Evolutionary conservation across 2,888 invertebrate genomes (phyloP).

Genomic region (Tinea semifulvella): DNA sequence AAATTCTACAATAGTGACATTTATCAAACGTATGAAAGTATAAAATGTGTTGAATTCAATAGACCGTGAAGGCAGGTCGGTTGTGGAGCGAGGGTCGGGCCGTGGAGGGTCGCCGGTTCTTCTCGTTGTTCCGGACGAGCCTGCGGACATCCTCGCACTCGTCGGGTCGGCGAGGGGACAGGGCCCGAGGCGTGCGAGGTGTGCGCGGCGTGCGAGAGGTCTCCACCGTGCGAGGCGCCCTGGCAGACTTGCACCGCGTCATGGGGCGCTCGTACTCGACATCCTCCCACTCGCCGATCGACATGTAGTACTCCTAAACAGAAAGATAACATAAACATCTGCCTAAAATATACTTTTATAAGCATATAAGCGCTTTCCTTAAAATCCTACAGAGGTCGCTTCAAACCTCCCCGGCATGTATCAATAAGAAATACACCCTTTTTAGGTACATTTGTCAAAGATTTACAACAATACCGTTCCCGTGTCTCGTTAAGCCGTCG

Average conservation of each 20-base stretch:
- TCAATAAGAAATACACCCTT: no score
- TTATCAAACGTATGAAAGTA: no score
- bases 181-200: conserved; percentile 25
- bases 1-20: neutral
- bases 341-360: no score
- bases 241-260: conserved; percentile 48
- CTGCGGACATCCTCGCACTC: conserved; percentile 33
- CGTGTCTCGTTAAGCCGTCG: no score
- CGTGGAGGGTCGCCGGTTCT: conserved; percentile 38
- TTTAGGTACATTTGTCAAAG: no score
- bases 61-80: conserved; percentile 54
- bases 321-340: no score
- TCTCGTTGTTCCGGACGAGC: conserved; percentile 39
- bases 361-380: no score
- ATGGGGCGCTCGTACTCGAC: conserved; percentile 33
- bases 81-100: conserved; percentile 36
- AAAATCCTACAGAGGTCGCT: no score
- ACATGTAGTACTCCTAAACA: conserved; percentile 53
- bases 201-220: conserved; percentile 21
- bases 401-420: no score
- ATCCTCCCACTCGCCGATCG: conserved; percentile 42
- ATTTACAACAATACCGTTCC: no score
- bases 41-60: conserved; percentile 25
- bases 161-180: conserved; percentile 32
- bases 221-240: conserved; percentile 30